Evolutionary conservation across 2,113 vertebrate species (phyloP).

Genomic region (Tragelaphus imberbis): DNA sequence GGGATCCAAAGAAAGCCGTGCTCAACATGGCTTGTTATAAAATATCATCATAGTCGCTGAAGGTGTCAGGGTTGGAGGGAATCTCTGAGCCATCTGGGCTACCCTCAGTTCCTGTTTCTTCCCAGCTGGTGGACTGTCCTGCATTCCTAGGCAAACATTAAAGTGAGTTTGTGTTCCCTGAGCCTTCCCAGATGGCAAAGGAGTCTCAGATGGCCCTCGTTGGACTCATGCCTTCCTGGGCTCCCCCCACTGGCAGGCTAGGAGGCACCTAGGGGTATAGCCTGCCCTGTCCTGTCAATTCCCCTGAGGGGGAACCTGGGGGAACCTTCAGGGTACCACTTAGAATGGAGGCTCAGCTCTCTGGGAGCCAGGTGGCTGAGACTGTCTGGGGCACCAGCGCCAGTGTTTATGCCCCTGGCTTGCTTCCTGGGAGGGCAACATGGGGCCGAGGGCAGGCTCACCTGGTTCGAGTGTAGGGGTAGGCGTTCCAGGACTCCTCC

Average conservation of each 20-base stretch:
- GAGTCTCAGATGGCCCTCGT: not conserved
- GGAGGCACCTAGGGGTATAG: not conserved
- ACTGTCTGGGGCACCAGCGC: not conserved
- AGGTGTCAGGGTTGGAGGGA: not conserved
- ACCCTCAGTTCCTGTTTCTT: not conserved
- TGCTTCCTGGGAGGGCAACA: not conserved
- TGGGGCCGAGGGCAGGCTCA: conserved; percentile 50
- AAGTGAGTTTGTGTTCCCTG: not conserved
- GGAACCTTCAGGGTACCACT: not conserved
- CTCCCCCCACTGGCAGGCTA: not conserved
- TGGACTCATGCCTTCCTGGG: not conserved
- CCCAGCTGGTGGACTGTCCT: not conserved
- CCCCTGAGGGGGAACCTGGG: not conserved
- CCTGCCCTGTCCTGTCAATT: not conserved
- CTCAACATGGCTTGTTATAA: not conserved
- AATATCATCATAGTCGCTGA: not conserved
- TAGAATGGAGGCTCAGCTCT: not conserved
- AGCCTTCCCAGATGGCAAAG: not conserved
- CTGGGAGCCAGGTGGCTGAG: not conserved
- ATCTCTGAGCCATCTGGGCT: not conserved
- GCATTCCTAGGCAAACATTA: not conserved
- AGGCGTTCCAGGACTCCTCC: conserved; percentile 97
- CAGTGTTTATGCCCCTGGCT: rapidly evolving
- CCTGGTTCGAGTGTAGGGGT: conserved; percentile 96
- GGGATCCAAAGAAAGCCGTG: not conserved